Conservation (phyloP, 2,888 invertebrate species). For the Pachliopta kotzebuea region DNA sequence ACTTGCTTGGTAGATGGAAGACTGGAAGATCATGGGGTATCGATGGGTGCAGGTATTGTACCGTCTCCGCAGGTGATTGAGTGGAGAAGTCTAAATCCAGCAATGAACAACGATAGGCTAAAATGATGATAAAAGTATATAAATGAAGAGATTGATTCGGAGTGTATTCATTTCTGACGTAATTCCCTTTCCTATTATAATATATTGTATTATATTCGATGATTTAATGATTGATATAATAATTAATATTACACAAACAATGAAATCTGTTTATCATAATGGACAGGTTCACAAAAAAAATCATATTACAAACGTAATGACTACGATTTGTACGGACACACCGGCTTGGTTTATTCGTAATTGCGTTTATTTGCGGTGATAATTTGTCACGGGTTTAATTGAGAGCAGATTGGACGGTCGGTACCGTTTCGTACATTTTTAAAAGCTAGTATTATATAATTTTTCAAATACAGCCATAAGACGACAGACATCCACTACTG, state of each 20-base stretch:
- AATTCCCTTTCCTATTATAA: no score
- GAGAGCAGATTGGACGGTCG: neutral
- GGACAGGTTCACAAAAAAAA: neutral
- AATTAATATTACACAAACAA: neutral
- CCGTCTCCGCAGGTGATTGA: neutral
- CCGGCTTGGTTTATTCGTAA: slow-evolving; percentile 4
- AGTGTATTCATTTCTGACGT: no score
- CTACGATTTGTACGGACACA: neutral
- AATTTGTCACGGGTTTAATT: slow-evolving; percentile 3
- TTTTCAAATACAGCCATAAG: neutral
- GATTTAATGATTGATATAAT: neutral
- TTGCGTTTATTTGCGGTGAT: slow-evolving; percentile 6
- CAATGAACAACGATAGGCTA: neutral
- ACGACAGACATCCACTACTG: no score
- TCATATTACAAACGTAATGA: slow-evolving; percentile 1
- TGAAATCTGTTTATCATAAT: neutral
- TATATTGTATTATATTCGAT: no score
- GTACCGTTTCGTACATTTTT: neutral
- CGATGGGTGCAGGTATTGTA: neutral
- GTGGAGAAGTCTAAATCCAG: neutral
- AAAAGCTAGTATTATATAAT: neutral
- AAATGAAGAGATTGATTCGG: no score
- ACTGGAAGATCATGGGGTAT: neutral
- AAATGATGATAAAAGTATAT: neutral
- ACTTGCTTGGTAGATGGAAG: neutral